phyloP scores from a whole-genome alignment of 2,797 vertebrate species.

The Phalloptychus januarius region DNA sequence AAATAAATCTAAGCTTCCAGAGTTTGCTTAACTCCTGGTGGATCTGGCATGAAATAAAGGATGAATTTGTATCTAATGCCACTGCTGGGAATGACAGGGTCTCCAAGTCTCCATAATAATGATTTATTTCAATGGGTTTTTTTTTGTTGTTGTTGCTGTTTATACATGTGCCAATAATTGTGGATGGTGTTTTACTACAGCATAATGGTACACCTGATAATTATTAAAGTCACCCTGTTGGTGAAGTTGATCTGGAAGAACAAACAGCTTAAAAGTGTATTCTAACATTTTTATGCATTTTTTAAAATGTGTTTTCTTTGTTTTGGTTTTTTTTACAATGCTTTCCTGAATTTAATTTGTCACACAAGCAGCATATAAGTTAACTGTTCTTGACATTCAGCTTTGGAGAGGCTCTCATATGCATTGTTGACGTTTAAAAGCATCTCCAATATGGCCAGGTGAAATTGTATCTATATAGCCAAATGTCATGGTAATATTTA shows the following conservation, averaged over 20 bases:
- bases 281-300: not conserved
- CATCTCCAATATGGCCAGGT: not conserved
- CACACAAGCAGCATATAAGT: not conserved
- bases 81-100: not conserved
- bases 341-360: not conserved
- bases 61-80: not conserved
- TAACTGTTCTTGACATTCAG: not conserved
- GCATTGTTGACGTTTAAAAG: not conserved
- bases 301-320: not conserved
- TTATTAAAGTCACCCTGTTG: not conserved
- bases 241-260: not conserved
- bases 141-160: not conserved
- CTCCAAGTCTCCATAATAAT: not conserved
- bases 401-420: not conserved
- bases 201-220: not conserved
- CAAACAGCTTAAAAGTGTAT: not conserved
- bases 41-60: not conserved
- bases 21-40: not conserved
- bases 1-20: not conserved
- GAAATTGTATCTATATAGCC: not conserved
- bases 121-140: not conserved
- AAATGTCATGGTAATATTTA: not conserved
- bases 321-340: not conserved
- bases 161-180: not conserved
- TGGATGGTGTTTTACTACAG: not conserved